phyloP scores from a whole-genome alignment of 2,888 invertebrate species.

The Drosophila maculinotata region DNA sequence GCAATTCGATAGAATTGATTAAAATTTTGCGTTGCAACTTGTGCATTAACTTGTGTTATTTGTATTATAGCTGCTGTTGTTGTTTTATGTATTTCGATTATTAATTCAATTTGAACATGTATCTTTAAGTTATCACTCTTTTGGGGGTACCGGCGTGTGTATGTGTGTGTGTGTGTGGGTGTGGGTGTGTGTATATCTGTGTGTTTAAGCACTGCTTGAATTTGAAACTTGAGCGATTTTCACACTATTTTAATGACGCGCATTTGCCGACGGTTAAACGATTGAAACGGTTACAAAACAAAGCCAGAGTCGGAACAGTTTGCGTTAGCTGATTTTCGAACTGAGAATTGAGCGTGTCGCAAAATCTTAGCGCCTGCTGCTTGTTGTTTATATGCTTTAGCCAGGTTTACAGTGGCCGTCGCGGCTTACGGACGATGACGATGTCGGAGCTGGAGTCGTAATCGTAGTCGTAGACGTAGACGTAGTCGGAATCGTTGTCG shows the following conservation, averaged over 20 bases:
- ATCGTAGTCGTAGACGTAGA: conserved; percentile 17
- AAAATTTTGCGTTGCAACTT: conserved; percentile 23
- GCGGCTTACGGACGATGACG: conserved; percentile 22
- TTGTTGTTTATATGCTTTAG: conserved; percentile 38
- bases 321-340: conserved; percentile 24
- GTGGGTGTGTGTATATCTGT: conserved; percentile 9
- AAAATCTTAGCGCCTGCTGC: conserved; percentile 42
- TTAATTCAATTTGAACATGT: conserved; percentile 21
- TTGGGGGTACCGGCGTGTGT: background rate
- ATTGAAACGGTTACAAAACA: conserved; percentile 24
- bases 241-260: conserved; percentile 29
- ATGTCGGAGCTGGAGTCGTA: background rate
- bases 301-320: conserved; percentile 42
- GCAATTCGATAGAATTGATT: conserved; percentile 38
- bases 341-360: conserved; percentile 17
- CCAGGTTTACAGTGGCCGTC: conserved; percentile 33
- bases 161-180: conserved; percentile 4
- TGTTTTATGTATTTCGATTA: conserved; percentile 14
- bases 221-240: conserved; percentile 24
- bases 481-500: conserved; percentile 17
- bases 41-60: conserved; percentile 35
- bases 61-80: conserved; percentile 4
- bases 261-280: conserved; percentile 63
- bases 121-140: conserved; percentile 12
- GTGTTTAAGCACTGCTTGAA: conserved; percentile 18